Evolutionary conservation across 2,888 invertebrate species (phyloP), one percentile per base, ranked within the genome.

Genomic region (Tipula lateralis): DNA sequence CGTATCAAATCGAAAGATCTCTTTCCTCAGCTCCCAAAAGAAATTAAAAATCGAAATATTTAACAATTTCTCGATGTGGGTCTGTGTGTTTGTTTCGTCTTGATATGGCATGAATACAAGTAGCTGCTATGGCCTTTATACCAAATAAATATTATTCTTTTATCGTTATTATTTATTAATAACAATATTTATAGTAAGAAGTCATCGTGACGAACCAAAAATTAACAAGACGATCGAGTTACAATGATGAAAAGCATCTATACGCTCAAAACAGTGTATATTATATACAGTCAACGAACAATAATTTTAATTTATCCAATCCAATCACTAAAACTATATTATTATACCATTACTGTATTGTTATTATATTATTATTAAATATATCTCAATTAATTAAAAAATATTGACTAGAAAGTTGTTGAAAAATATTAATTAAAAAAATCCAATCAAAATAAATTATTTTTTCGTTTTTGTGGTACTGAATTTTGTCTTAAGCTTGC

Each of bases 121-220:
- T 66, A 66, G 66, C 66, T n/a, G n/a, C n/a, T 66, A 66, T 66
- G 66, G 66, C 66, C 66, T 66, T 66, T 66, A n/a, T 66, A 66
- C 66, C 66, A 66, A 66, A 66, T 66, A 66, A 66, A 66, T 66
- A 66, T 66, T 66, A 66, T 50, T 66, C 66, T 66, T 66, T 66
- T 66, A 66, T 24, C 7, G 24, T 44, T 44, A 50, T 24, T 66
- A 66, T 24, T 24, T 24, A 66, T 2, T 66, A 66, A 66, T 66
- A 66, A 66, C 66, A 66, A 66, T 66, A 66, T 66, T 66, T 66
- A 66, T 66, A 19, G 24, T 66, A 66, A 66, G 24, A 66, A 24
- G 66, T 66, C 66, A 66, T 24, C 24, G 24, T 66, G 66, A 66
- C 66, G 24, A 66, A 66, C 66, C 39, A 66, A 66, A 66, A 66